phyloP scores from a whole-genome alignment of 2,888 invertebrate species.

The Pediacus dermestoides region DNA sequence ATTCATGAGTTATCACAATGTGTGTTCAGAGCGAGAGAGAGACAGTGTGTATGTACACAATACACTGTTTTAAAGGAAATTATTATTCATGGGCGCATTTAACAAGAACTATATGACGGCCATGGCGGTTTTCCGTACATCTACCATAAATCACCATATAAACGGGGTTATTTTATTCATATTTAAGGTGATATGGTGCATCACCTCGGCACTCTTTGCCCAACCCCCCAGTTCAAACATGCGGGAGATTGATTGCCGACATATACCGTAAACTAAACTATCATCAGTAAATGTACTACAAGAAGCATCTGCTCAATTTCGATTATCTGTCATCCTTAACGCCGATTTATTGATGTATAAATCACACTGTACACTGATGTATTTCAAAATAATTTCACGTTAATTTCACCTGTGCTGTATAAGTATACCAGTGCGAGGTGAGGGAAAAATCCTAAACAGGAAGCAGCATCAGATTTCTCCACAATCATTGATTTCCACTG shows the following conservation, averaged over 20 bases:
- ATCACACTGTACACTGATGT: constrained; percentile 16
- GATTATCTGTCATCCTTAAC: constrained; percentile 15
- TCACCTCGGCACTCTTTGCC: too few species aligned
- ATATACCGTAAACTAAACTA: constrained; percentile 1
- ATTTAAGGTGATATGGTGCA: constrained; percentile 1
- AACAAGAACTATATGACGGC: constrained; percentile 4
- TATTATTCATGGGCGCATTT: constrained; percentile 9
- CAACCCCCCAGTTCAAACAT: too few species aligned
- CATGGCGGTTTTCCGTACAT: too few species aligned
- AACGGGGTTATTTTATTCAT: constrained; percentile 4
- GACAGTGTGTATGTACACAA: constrained; percentile 4
- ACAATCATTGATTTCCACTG: too few species aligned
- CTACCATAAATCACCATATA: constrained; percentile 1
- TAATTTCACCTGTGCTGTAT: too few species aligned
- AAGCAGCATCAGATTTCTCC: too few species aligned
- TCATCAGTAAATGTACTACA: constrained; percentile 3
- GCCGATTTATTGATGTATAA: constrained; percentile 18
- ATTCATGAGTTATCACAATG: constrained; percentile 9
- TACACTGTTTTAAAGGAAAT: constrained; percentile 9
- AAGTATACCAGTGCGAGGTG: too few species aligned
- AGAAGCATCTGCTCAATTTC: constrained; percentile 17
- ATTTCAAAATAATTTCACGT: constrained; percentile 15
- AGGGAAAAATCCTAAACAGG: too few species aligned
- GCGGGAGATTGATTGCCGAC: neutral
- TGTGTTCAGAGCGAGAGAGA: too few species aligned